A percentile compares a stretch with the other conserved stretches of the same genome.
Conservation (phyloP, 2,888 invertebrate species). For the Cheiracanthium punctorium region DNA sequence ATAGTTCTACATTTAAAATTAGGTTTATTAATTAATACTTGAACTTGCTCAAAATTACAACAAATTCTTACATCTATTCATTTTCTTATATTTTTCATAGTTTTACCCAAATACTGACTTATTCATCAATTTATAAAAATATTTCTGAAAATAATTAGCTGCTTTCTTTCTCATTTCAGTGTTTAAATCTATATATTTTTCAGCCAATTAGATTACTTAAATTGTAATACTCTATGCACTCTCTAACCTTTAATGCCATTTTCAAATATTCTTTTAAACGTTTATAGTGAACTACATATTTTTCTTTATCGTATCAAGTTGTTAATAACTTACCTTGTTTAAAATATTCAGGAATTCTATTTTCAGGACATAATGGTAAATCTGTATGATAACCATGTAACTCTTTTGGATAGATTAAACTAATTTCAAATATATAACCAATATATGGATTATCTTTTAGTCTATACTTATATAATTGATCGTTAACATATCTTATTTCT, state of each 20-base stretch:
- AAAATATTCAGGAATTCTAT: background rate
- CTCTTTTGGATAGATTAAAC: slow-evolving; percentile 19
- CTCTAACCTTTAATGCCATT: background rate
- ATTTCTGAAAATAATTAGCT: slow-evolving; percentile 75
- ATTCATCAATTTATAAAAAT: slow-evolving; percentile 75
- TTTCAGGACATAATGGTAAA: slow-evolving; percentile 16
- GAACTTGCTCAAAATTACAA: slow-evolving; percentile 10
- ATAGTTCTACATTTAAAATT: slow-evolving; percentile 47
- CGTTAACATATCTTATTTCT: no score
- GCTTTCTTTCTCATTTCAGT: slow-evolving; percentile 69
- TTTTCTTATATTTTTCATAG: slow-evolving; percentile 74
- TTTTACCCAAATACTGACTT: slow-evolving; percentile 74
- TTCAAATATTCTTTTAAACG: background rate
- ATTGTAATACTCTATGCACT: slow-evolving; percentile 12
- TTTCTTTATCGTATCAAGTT: slow-evolving; percentile 34
- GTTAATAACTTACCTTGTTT: slow-evolving; percentile 51
- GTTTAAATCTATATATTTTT: slow-evolving; percentile 16
- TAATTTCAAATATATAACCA: slow-evolving; percentile 40
- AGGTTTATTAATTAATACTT: slow-evolving; percentile 26
- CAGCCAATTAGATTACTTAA: background rate
- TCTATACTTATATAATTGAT: background rate
- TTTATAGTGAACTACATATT: slow-evolving; percentile 1
- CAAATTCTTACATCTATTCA: slow-evolving; percentile 72
- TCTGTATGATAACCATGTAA: slow-evolving; percentile 31
- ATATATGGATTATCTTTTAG: slow-evolving; percentile 1